These are phyloP conservation scores for Heteropelma amictum DNA, from an alignment of 2,888 invertebrate species.

Conservation along the genomic window DNA sequence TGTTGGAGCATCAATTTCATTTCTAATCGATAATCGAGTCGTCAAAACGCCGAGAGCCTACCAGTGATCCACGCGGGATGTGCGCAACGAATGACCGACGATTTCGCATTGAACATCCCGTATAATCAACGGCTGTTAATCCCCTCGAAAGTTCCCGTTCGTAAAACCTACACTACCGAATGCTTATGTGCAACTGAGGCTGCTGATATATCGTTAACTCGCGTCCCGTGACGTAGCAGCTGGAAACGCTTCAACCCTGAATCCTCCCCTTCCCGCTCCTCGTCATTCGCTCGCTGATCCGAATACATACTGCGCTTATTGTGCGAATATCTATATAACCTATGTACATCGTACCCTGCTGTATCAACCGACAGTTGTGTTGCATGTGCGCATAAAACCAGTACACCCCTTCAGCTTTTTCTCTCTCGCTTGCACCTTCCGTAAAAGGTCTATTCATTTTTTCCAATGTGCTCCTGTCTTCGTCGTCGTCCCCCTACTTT, in stretches of 20 bases:
- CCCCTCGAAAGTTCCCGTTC: slow-evolving; percentile 23
- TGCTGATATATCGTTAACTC: slow-evolving; percentile 16
- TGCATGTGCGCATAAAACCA: not conserved
- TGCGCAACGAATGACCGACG: no score
- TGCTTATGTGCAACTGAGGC: not conserved
- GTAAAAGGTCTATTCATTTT: not conserved
- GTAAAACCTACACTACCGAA: slow-evolving; percentile 29
- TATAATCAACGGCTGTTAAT: not conserved
- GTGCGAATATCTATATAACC: not conserved
- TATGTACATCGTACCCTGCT: not conserved
- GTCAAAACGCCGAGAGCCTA: not conserved
- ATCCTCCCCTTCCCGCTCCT: not conserved
- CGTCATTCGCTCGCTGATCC: not conserved
- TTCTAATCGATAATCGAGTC: not conserved
- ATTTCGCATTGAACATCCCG: not conserved
- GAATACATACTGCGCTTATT: not conserved
- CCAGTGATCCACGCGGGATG: not conserved
- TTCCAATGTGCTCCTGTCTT: not conserved
- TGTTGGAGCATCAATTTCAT: no score
- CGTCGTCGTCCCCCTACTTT: not conserved
- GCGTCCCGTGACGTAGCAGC: slow-evolving; percentile 59
- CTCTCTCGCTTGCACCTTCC: not conserved
- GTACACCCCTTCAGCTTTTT: not conserved
- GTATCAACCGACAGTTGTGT: no score
- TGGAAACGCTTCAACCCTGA: slow-evolving; percentile 40